Evolutionary conservation across 2,797 vertebrate species (phyloP).

Genomic region (Intellagama lesueurii): DNA sequence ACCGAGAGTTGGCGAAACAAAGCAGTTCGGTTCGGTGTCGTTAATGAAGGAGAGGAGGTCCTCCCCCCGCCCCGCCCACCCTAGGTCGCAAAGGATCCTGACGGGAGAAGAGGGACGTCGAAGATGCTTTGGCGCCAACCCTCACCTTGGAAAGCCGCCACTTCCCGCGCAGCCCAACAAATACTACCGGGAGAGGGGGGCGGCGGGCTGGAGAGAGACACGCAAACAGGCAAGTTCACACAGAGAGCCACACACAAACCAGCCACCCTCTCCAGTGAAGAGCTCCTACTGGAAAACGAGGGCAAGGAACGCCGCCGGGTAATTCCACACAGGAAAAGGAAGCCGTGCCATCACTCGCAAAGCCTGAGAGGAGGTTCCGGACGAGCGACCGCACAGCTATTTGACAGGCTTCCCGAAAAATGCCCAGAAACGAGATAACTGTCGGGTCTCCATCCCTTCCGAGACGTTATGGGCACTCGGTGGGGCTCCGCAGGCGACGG

Average conservation of each 20-base stretch:
- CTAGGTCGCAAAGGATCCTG: too few relatives aligned
- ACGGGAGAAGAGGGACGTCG: background rate
- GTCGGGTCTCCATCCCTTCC: background rate
- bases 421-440: background rate
- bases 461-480: background rate
- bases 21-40: background rate
- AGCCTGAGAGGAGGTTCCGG: too few relatives aligned
- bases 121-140: constrained; percentile 22
- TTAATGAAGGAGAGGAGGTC: background rate
- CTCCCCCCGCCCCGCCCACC: background rate
- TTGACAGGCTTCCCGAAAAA: background rate
- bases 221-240: constrained; percentile 12
- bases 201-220: background rate
- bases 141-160: constrained; percentile 11
- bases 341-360: background rate
- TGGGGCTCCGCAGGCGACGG: too few relatives aligned
- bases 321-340: background rate
- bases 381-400: too few relatives aligned
- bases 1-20: background rate
- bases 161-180: background rate
- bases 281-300: background rate
- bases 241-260: background rate
- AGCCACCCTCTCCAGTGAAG: background rate
- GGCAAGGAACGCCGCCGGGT: background rate
- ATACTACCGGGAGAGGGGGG: too few relatives aligned